Evolutionary conservation across 2,113 vertebrate genomes (phyloP).

Genomic region (Catharus bicknelli): DNA sequence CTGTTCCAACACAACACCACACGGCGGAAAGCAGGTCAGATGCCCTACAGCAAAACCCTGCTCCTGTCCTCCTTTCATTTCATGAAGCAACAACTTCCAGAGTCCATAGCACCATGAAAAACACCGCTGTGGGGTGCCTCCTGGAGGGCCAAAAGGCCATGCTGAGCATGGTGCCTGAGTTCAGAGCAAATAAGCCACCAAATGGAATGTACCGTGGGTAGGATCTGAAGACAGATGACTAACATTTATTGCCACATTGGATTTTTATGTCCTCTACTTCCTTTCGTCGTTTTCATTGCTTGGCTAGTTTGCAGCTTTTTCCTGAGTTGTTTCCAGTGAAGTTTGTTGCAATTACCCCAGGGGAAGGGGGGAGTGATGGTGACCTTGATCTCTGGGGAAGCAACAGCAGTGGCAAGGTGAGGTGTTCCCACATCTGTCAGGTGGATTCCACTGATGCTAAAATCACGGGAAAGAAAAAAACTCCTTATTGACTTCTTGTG

Average conservation of each 20-base stretch:
- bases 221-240: neutral
- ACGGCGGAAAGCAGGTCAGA: neutral
- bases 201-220: neutral
- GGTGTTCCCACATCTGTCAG: neutral
- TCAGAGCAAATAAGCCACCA: neutral
- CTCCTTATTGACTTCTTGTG: fast-evolving
- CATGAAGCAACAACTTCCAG: neutral
- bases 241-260: neutral
- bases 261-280: neutral
- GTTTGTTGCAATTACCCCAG: neutral
- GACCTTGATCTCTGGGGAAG: neutral
- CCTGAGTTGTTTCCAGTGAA: neutral
- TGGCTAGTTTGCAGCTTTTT: neutral
- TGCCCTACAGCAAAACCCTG: neutral
- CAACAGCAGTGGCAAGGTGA: neutral
- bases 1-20: neutral
- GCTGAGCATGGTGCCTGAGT: neutral
- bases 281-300: neutral
- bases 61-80: neutral
- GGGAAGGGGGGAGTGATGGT: neutral
- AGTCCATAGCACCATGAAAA: neutral
- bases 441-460: neutral
- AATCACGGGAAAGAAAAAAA: neutral
- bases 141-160: neutral
- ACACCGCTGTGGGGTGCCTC: neutral